phyloP scores from a whole-genome alignment of 2,797 vertebrate genomes.

The Enoplosus armatus region DNA sequence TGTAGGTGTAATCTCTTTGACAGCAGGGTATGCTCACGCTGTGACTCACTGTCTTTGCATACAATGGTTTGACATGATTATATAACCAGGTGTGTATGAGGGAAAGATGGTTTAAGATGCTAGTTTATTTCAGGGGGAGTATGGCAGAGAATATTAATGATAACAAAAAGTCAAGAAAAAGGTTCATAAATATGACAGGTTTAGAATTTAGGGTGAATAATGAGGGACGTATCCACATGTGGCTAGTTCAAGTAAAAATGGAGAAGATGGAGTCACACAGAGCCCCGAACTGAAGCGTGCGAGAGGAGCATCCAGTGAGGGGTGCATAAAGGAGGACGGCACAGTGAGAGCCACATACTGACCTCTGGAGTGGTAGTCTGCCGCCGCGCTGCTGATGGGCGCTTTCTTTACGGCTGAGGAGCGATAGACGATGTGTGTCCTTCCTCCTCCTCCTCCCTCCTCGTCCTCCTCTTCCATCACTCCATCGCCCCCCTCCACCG shows the following conservation, averaged over 20 bases:
- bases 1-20: conserved; percentile 66
- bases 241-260: not conserved
- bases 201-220: not conserved
- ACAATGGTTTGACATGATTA: conserved; percentile 47
- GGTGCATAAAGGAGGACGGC: conserved; percentile 14
- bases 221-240: not conserved
- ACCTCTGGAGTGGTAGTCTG: conserved; percentile 89
- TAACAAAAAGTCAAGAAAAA: not conserved
- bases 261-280: conserved; percentile 1
- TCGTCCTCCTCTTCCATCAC: conserved; percentile 82
- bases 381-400: conserved; percentile 58
- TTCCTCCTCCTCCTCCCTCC: conserved; percentile 85
- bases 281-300: conserved; percentile 20
- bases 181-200: not conserved
- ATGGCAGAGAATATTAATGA: not conserved
- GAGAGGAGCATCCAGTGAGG: conserved; percentile 28
- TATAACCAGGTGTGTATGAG: conserved; percentile 45
- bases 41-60: conserved; percentile 51
- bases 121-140: conserved; percentile 6
- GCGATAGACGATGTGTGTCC: conserved; percentile 95
- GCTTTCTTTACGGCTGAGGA: conserved; percentile 87
- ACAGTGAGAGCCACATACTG: conserved; percentile 74
- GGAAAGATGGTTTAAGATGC: not conserved
- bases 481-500: conserved; percentile 88
- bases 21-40: conserved; percentile 40